Conservation (phyloP, 2,797 vertebrate genomes). For the Channa striata region DNA sequence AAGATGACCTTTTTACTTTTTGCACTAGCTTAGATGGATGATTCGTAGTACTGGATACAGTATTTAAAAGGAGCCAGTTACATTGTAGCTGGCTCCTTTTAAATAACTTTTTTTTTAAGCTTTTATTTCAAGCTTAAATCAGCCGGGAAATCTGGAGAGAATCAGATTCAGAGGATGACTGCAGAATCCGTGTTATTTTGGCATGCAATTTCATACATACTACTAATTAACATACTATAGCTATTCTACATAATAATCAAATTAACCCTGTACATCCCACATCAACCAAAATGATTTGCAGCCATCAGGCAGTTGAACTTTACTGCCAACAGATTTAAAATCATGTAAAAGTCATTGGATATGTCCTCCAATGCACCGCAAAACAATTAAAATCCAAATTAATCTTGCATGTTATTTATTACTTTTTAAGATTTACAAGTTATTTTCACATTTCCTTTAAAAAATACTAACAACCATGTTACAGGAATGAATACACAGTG, state of each 20-base stretch:
- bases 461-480: constrained; percentile 82
- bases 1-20: neutral
- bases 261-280: too few relatives aligned
- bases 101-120: too few relatives aligned
- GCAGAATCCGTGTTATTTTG: neutral
- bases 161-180: neutral
- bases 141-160: neutral
- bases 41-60: neutral
- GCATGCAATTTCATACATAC: too few relatives aligned
- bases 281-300: neutral
- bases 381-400: constrained; percentile 63
- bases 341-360: neutral
- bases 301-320: neutral
- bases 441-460: constrained; percentile 68
- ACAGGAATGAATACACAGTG: constrained; percentile 70
- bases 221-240: too few relatives aligned
- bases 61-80: too few relatives aligned
- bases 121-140: too few relatives aligned
- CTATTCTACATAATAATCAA: neutral
- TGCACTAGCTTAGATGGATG: neutral
- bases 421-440: constrained; percentile 74
- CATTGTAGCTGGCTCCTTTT: too few relatives aligned
- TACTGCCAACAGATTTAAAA: neutral
- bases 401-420: constrained; percentile 73
- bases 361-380: neutral